These are phyloP conservation scores for Nomada lathburiana DNA, from an alignment of 2,888 invertebrate species.

Conservation along the genomic window DNA sequence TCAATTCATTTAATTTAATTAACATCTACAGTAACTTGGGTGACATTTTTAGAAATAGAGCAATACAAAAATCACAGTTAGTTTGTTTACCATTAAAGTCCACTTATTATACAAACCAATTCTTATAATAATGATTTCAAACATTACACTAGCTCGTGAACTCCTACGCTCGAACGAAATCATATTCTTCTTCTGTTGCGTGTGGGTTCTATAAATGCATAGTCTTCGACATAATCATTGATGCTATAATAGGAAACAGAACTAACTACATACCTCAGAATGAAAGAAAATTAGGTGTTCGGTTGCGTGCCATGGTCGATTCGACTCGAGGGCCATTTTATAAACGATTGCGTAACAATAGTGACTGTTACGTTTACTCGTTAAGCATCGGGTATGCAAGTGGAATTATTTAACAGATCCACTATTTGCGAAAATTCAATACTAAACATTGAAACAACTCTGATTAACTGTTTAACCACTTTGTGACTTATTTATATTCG, in stretches of 20 bases:
- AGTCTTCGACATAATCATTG: conserved; percentile 16
- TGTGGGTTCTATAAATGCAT: conserved; percentile 1
- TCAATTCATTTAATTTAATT: no score
- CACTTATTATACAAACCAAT: background rate
- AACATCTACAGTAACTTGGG: no score
- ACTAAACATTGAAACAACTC: background rate
- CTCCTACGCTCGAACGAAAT: background rate
- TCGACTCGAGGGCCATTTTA: conserved; percentile 39
- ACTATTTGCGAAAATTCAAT: background rate
- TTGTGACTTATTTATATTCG: background rate
- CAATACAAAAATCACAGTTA: no score
- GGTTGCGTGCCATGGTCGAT: conserved; percentile 48
- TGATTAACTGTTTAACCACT: background rate
- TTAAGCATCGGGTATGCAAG: background rate
- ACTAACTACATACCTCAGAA: conserved; percentile 53
- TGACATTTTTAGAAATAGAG: no score
- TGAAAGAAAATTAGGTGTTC: conserved; percentile 56
- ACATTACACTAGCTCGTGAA: background rate
- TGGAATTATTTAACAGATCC: conserved; percentile 5
- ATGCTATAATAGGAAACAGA: conserved; percentile 52
- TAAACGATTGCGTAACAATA: conserved; percentile 40
- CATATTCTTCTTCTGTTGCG: conserved; percentile 1
- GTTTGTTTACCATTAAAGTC: background rate
- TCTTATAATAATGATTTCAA: background rate
- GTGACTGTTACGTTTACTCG: conserved; percentile 12